Evolutionary conservation across 2,888 invertebrate genomes (phyloP), one percentile per base, ranked within the genome.

Genomic region (Ceraclea dissimilis): DNA sequence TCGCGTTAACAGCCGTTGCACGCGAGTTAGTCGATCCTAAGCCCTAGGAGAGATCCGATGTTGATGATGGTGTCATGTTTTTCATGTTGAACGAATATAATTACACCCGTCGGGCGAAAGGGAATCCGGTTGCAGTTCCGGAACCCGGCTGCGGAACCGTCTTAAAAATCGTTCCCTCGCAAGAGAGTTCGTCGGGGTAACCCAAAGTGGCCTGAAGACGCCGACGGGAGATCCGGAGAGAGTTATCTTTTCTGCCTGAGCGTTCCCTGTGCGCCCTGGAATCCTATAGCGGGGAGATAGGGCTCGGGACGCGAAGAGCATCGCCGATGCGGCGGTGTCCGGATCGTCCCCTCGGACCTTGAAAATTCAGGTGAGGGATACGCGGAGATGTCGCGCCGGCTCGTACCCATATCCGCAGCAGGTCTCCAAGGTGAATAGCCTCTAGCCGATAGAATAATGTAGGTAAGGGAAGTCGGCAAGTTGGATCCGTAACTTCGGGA

Each of bases 351-450:
- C 69, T 68, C 70, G 70, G 69, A 69, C 71, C 70, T 71, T 69
- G 67, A 67, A 69, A 67, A 67, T 68, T 66, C 65, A 64, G 64
- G 65, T 65, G 65, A 67, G 66, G 65, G 66, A 65, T 64, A 65
- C 65, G 66, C 62, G 64, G 64, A 64, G 64, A 57, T 60, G 59
- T 62, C 59, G 59, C 61, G 63, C 63, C 63, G 60, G 60, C 55
- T 78, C 81, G 82, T 83, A 83, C 82, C 81, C 78, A 82, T 81
- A 83, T 81, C 83, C 82, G 82, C 83, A 84, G 79, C 83, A 83
- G 84, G 83, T 85, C 81, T 84, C 83, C 83, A 80, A 83, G 83
- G 82, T 82, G 74, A 80, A 76, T 74, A 81, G 79, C 80, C 81
- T 82, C 79, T 81, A 78, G 81, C 80, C 79, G 76, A 79, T 79